A percentile compares a stretch with the other conserved stretches of the same genome.
These are phyloP conservation scores for Nibea albiflora DNA, from an alignment of 2,113 vertebrate genomes.

Conservation along the genomic window DNA sequence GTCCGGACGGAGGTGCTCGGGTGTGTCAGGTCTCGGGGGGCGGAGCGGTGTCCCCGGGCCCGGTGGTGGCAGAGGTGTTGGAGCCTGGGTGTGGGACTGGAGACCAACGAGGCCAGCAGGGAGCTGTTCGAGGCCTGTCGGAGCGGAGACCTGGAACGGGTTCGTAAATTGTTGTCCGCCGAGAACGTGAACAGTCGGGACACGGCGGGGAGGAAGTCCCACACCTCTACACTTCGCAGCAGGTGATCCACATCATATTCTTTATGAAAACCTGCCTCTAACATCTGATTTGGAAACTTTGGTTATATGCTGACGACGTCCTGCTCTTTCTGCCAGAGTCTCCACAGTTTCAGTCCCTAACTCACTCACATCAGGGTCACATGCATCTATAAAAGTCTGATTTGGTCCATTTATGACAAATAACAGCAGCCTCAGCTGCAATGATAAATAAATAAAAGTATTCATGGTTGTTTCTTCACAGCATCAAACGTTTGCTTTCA, in stretches of 20 bases:
- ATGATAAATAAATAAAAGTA: too few species aligned
- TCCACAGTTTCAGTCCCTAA: too few species aligned
- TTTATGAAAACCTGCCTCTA: too few species aligned
- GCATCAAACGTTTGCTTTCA: neutral
- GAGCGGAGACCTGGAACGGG: constrained; percentile 89
- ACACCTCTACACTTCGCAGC: constrained; percentile 91
- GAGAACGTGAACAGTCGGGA: constrained; percentile 90
- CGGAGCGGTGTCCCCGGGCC: constrained; percentile 87
- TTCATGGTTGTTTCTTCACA: too few species aligned
- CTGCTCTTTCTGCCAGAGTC: too few species aligned
- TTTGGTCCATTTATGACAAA: too few species aligned
- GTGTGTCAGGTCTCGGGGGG: constrained; percentile 68
- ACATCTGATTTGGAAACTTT: too few species aligned
- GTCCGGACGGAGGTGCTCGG: constrained; percentile 69
- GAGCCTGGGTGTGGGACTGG: constrained; percentile 53
- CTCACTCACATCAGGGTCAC: too few species aligned
- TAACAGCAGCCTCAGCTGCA: too few species aligned
- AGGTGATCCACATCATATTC: constrained; percentile 81
- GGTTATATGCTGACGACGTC: too few species aligned
- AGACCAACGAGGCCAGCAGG: constrained; percentile 82
- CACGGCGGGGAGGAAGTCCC: constrained; percentile 89
- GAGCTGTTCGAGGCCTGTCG: constrained; percentile 89
- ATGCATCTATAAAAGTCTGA: too few species aligned
- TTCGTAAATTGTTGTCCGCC: constrained; percentile 85
- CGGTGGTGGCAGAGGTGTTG: constrained; percentile 44